Conservation (phyloP, 2,888 invertebrate genomes). For the Antitype chi region DNA sequence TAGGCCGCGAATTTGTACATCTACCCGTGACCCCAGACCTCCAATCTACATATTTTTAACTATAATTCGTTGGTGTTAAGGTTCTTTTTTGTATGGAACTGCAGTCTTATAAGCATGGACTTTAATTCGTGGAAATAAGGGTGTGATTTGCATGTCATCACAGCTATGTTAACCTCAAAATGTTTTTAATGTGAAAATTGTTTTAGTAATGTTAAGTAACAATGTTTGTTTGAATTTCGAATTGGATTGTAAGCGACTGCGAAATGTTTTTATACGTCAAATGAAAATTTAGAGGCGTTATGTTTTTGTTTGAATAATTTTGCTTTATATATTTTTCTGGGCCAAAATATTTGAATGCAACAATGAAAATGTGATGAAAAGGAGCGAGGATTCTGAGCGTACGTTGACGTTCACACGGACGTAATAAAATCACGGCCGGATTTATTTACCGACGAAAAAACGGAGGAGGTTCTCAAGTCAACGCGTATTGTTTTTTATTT, state of each 20-base stretch:
- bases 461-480: no score
- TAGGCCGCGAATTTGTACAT: slow-evolving; percentile 72
- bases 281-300: slow-evolving; percentile 25
- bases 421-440: no score
- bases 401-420: no score
- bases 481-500: no score
- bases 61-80: background rate
- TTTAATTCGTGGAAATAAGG: slow-evolving; percentile 14
- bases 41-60: slow-evolving; percentile 19
- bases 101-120: background rate
- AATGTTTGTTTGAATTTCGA: slow-evolving; percentile 49
- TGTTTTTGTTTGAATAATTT: slow-evolving; percentile 33
- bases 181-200: slow-evolving; percentile 54
- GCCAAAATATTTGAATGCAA: slow-evolving; percentile 1
- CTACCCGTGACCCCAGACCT: slow-evolving; percentile 52
- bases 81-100: background rate
- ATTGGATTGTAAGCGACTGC: slow-evolving; percentile 25
- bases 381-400: background rate
- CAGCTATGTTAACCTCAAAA: slow-evolving; percentile 33
- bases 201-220: slow-evolving; percentile 52
- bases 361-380: background rate
- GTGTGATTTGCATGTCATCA: slow-evolving; percentile 27
- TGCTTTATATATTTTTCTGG: slow-evolving; percentile 15
- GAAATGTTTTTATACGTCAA: slow-evolving; percentile 29
- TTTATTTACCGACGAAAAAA: no score